Base-by-base conservation (phyloP, 2,797 vertebrate genomes). In the Huso huso region DNA sequence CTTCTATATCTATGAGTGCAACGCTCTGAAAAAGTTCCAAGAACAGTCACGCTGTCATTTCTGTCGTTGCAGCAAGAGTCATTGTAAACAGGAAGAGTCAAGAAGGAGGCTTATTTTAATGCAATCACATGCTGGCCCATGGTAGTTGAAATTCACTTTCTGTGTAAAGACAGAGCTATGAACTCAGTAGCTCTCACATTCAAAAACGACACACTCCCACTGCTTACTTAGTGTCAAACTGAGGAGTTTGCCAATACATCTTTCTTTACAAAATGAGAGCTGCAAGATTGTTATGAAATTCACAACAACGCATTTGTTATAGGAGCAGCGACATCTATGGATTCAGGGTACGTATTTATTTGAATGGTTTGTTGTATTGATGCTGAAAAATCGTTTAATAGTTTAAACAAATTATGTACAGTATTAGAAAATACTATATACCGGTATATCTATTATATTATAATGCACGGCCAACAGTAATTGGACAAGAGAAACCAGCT, bases 91-190 rank as follows among this genome's bases (percentile, higher is more conserved):
- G 66, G 66, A 65, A 62, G 48, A 62, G 52, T 61, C 13, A 51
- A 62, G 48, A 60, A 51, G 55, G 48, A 60, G 60, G 51, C 37
- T 70, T 63, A 63, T 58, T n/a, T 11, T 37, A 37, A 37, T 37
- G 37, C 18, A 63, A 55, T 70, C 65, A 70, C 65, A 70, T 70
- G 65, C 53, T 53, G 49, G 8, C 49, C 58, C 61, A 48, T 65
- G 15, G 37, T 66, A 66, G 64, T 48, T 11, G 37, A 66, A 58
- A 62, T 59, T 64, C 68, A 23, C 64, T 57, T 51, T 62, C 18
- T 53, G 11, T 51, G 7, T 52, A 23, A 49, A 11, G 23, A 48
- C 10, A 8, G 37, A 51, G 62, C 6, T 50, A 7, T 58, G 51
- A 50, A 50, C 37, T 49, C 18, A 18, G 18, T 13, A 15, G 23